Evolutionary conservation across 2,797 vertebrate genomes (phyloP).

Genomic region (Acipenser ruthenus): DNA sequence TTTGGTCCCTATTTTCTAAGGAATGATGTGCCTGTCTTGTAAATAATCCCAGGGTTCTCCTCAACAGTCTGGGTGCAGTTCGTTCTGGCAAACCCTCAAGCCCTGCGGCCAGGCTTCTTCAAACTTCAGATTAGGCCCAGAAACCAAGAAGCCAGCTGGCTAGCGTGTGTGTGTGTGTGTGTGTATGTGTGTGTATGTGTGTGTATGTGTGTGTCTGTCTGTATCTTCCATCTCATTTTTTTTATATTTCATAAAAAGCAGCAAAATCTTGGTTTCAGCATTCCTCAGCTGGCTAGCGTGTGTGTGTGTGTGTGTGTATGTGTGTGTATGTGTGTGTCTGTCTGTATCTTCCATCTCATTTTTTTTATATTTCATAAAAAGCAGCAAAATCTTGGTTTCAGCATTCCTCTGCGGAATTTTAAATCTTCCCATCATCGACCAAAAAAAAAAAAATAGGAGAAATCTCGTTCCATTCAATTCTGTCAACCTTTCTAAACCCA

Average conservation of each 20-base stretch:
- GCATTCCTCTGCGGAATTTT: constrained; percentile 28
- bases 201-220: constrained; percentile 29
- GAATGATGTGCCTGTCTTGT: constrained; percentile 88
- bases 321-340: constrained; percentile 27
- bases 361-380: constrained; percentile 63
- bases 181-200: constrained; percentile 20
- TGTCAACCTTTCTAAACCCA: constrained; percentile 51
- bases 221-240: constrained; percentile 61
- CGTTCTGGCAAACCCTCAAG: constrained; percentile 60
- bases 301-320: constrained; percentile 16
- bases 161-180: constrained; percentile 63
- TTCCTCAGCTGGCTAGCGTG: constrained; percentile 62
- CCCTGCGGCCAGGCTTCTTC: constrained; percentile 44
- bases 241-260: constrained; percentile 67
- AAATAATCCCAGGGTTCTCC: constrained; percentile 81
- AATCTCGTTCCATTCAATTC: constrained; percentile 59
- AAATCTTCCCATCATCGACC: constrained; percentile 20
- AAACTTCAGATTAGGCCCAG: constrained; percentile 74
- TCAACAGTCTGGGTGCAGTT: constrained; percentile 41
- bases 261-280: constrained; percentile 74
- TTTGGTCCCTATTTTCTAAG: constrained; percentile 99
- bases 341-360: constrained; percentile 58
- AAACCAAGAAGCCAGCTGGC: constrained; percentile 80
- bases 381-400: constrained; percentile 75
- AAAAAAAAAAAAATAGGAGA: constrained; percentile 27